Conservation (phyloP, 2,888 invertebrate genomes). For the Meganola albula region DNA sequence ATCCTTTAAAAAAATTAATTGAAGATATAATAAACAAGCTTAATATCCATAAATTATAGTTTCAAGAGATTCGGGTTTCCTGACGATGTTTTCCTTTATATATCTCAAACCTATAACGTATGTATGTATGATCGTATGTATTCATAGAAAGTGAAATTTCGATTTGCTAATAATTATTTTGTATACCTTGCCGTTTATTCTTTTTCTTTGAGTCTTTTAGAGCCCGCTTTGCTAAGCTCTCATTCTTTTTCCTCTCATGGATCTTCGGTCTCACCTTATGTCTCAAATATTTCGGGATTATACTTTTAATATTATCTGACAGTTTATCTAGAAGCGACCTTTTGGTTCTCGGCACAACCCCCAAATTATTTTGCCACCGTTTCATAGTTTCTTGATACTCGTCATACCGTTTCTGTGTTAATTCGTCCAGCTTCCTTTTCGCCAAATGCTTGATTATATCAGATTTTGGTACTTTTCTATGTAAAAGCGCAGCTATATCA, state of each 20-base stretch:
- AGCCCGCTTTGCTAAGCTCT: neutral
- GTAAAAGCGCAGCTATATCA: slow-evolving; percentile 37
- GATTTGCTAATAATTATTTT: too few relatives aligned
- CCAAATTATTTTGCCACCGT: slow-evolving; percentile 49
- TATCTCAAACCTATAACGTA: too few relatives aligned
- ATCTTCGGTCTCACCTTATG: slow-evolving; percentile 45
- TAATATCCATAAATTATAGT: too few relatives aligned
- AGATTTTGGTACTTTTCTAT: slow-evolving; percentile 36
- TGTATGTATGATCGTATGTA: too few relatives aligned
- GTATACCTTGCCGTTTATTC: slow-evolving; percentile 8
- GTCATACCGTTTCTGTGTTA: slow-evolving; percentile 32
- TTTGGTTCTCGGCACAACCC: slow-evolving; percentile 33
- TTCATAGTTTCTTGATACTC: slow-evolving; percentile 44
- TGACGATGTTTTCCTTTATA: too few relatives aligned
- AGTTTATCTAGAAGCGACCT: slow-evolving; percentile 31
- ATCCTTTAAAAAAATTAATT: too few relatives aligned
- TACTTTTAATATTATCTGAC: slow-evolving; percentile 44
- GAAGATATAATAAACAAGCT: too few relatives aligned
- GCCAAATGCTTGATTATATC: slow-evolving; percentile 41
- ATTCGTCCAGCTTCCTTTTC: slow-evolving; percentile 36
- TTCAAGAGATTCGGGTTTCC: too few relatives aligned
- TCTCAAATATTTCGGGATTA: slow-evolving; percentile 52
- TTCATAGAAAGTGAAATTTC: too few relatives aligned
- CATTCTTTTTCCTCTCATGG: slow-evolving; percentile 24
- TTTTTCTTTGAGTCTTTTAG: slow-evolving; percentile 1